phyloP scores from a whole-genome alignment of 2,113 vertebrate genomes.

The Strix uralensis region DNA sequence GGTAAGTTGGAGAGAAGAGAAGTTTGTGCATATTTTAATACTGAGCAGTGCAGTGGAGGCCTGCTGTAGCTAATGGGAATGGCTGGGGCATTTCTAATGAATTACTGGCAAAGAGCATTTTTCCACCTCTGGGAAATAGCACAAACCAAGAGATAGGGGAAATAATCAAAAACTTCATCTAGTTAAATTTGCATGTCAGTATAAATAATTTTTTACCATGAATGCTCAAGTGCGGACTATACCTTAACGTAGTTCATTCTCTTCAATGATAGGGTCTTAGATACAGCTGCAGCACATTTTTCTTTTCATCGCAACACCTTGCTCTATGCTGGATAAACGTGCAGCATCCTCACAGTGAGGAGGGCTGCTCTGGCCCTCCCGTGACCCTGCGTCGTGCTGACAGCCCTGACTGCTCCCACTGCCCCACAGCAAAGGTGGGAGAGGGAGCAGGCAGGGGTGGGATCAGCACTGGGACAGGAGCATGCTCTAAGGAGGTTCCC shows the following conservation, averaged over 20 bases:
- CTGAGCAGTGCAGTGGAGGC: constrained; percentile 26
- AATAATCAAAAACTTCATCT: constrained; percentile 50
- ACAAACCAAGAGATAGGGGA: not conserved
- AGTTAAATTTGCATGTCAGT: constrained; percentile 21
- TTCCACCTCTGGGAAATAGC: constrained; percentile 29
- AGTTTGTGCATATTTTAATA: constrained; percentile 59
- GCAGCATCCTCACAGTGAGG: not conserved
- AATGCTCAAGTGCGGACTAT: not conserved
- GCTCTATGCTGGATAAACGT: not conserved
- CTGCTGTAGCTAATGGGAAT: constrained; percentile 48
- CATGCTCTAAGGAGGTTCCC: not conserved
- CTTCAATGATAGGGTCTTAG: not conserved
- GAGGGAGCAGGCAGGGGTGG: not conserved
- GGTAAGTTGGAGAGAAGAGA: constrained; percentile 13
- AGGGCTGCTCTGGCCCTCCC: not conserved
- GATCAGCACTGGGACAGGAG: not conserved
- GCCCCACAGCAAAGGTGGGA: not conserved
- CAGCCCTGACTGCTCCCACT: not conserved
- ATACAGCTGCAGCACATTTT: not conserved
- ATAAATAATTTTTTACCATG: constrained; percentile 1
- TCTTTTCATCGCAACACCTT: not conserved
- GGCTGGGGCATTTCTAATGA: constrained; percentile 59
- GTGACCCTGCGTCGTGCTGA: rapidly evolving
- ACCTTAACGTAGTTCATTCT: not conserved
- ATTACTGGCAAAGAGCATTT: constrained; percentile 50